Evolutionary conservation across 2,888 invertebrate species (phyloP).

Genomic region (Drosophila longiperda): DNA sequence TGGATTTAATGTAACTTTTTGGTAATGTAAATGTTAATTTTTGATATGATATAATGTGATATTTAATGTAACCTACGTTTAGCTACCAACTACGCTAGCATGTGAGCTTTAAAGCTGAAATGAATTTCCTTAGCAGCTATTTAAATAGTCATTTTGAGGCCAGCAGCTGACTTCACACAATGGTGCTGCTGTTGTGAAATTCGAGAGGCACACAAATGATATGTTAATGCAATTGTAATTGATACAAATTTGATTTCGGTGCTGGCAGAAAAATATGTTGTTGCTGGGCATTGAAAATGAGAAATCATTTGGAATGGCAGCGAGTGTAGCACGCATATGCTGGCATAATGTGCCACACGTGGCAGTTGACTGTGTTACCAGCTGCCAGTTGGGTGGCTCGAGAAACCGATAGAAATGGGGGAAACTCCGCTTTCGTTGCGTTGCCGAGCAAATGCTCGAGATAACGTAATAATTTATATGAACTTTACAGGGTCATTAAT

Average conservation of each 20-base stretch:
- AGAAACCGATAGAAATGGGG: neutral
- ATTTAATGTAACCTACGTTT: neutral
- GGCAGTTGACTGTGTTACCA: conserved; percentile 41
- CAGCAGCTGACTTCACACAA: conserved; percentile 39
- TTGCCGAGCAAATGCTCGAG: conserved; percentile 44
- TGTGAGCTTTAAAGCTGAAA: conserved; percentile 17
- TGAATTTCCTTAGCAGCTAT: conserved; percentile 22
- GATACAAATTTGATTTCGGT: conserved; percentile 80
- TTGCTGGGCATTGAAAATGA: conserved; percentile 65
- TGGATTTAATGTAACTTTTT: too few relatives aligned
- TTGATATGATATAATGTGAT: neutral
- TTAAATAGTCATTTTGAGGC: conserved; percentile 55
- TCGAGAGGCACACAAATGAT: conserved; percentile 71
- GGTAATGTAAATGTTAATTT: too few relatives aligned
- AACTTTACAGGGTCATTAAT: conserved; percentile 83
- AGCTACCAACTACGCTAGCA: too few relatives aligned
- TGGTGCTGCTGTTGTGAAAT: conserved; percentile 40
- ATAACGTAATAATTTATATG: conserved; percentile 82
- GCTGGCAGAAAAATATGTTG: conserved; percentile 60
- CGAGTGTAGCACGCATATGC: conserved; percentile 61
- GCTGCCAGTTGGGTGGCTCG: conserved; percentile 42
- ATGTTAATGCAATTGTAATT: conserved; percentile 82
- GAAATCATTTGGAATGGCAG: conserved; percentile 67
- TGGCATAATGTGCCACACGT: conserved; percentile 65
- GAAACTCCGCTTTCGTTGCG: conserved; percentile 19